Evolutionary conservation across 2,888 invertebrate genomes (phyloP), one percentile per base, ranked within the genome.

Genomic region (Platycheirus albimanus): DNA sequence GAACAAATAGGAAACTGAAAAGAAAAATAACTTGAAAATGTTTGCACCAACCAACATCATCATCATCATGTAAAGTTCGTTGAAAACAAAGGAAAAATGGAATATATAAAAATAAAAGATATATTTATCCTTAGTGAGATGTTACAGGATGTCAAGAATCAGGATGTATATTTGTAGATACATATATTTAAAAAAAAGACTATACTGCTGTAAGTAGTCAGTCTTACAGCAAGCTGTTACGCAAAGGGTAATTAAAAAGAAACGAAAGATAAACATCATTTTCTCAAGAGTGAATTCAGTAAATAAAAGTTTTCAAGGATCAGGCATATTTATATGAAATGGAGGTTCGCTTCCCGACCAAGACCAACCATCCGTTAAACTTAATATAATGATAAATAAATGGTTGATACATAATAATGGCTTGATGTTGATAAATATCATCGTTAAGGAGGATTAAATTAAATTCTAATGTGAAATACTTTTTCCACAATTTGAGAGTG

Each of bases 261-360:
- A 76, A 56, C 66, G 71, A 67, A 81, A 81, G 81, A 81, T 81
- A 81, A 81, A 81, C 81, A 76, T 72, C n/a, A 76, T 76, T 81
- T 81, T 52, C 76, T 81, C 45, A 71, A 81, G 70, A 76, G 76
- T 17, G 54, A 81, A 67, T 49, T 38, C 67, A 30, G 70, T 70
- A 80, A 80, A 80, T 69, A 69, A 11, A 64, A 54, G 20, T 64
- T 36, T 20, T 36, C 13, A 28, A 63, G 33, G 13, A 38, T 6
- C 11, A 15, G 43, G 24, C 54, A 36, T 20, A 19, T 52, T n/a
- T n/a, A n/a, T n/a, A 19, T 33, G 30, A 20, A 54, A 38, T 54
- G 20, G 54, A 36, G 13, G 11, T 54, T 54, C 19, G 17, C 13
- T 20, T n/a, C n/a, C n/a, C n/a, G n/a, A n/a, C n/a, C 30, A 24